Conservation (phyloP, 2,888 invertebrate genomes). For the Cerastis rubricosa region DNA sequence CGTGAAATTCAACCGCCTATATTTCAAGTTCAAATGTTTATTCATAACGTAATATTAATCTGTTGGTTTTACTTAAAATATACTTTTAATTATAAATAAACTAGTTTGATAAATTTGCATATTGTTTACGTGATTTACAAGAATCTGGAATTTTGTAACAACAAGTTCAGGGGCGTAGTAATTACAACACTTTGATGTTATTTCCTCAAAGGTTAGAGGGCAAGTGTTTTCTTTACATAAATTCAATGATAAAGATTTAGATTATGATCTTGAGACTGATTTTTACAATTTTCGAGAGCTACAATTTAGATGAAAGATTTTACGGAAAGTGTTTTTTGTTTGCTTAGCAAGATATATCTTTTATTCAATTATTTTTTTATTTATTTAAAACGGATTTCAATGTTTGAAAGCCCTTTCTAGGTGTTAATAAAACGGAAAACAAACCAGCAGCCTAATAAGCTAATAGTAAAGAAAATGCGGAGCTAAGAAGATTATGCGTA, state of each 20-base stretch:
- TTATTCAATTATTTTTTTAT: no score
- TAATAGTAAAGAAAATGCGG: no score
- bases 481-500: no score
- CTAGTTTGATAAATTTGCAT: constrained; percentile 52
- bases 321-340: no score
- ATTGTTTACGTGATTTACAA: constrained; percentile 49
- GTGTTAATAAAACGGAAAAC: background rate
- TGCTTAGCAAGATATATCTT: no score
- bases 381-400: background rate
- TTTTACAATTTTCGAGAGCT: background rate
- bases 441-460: no score
- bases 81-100: constrained; percentile 38
- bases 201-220: constrained; percentile 28
- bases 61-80: constrained; percentile 41
- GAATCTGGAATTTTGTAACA: constrained; percentile 24
- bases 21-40: constrained; percentile 39
- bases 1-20: constrained; percentile 35
- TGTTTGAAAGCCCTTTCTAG: background rate
- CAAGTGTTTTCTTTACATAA: background rate
- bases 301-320: no score
- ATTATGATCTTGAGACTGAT: background rate
- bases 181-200: constrained; percentile 32
- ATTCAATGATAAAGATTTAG: background rate
- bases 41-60: constrained; percentile 48
- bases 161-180: constrained; percentile 42